phyloP scores from a whole-genome alignment of 1,140 invertebrate species.

The Pachyrhynchus sulphureomaculatus region DNA sequence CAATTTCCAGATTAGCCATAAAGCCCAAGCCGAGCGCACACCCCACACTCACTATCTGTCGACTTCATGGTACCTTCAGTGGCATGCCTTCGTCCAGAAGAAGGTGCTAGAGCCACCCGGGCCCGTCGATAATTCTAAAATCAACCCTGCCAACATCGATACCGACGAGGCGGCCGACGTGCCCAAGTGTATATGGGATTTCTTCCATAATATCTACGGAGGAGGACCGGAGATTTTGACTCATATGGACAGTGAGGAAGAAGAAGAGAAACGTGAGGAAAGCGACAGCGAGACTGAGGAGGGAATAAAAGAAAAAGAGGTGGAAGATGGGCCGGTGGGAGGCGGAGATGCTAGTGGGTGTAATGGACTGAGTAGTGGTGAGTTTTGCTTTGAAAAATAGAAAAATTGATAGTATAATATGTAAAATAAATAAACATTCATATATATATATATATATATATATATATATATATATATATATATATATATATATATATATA shows the following conservation, averaged over 20 bases:
- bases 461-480: too few species aligned
- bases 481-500: too few species aligned
- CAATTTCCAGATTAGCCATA: constrained; percentile 68
- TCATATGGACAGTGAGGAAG: constrained; percentile 24
- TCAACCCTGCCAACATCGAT: constrained; percentile 52
- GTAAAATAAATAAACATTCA: too few species aligned
- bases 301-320: background rate
- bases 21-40: constrained; percentile 60
- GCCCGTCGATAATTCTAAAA: constrained; percentile 80
- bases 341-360: background rate
- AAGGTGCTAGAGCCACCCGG: constrained; percentile 77
- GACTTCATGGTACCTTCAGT: constrained; percentile 86
- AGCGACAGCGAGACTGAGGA: background rate
- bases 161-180: constrained; percentile 70
- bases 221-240: constrained; percentile 77
- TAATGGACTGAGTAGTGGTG: background rate
- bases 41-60: constrained; percentile 76
- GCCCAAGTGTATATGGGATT: constrained; percentile 81
- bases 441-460: too few species aligned
- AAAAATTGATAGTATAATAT: too few species aligned
- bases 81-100: constrained; percentile 85
- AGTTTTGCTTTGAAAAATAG: too few species aligned
- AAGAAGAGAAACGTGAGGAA: background rate
- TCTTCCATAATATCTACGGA: constrained; percentile 80
- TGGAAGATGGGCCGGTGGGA: background rate